A percentile compares a stretch with the other conserved stretches of the same genome.
Evolutionary conservation across 1,140 invertebrate species (phyloP).

Genomic region (Arctopsyche grandis): DNA sequence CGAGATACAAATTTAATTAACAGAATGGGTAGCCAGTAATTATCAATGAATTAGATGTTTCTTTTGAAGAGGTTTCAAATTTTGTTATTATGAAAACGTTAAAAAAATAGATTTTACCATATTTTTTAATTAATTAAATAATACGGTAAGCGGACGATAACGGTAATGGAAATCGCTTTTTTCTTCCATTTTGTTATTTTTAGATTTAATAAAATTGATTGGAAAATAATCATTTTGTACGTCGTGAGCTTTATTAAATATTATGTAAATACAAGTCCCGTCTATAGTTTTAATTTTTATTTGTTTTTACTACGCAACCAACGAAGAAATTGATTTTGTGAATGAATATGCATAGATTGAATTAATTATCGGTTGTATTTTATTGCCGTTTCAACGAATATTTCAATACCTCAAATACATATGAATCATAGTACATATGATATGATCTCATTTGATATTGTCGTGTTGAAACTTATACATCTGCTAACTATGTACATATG

Average conservation of each 20-base stretch:
- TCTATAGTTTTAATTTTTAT: not conserved
- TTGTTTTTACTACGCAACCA: not conserved
- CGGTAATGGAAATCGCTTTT: constrained; percentile 25
- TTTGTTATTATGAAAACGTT: constrained; percentile 3
- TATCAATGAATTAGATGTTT: constrained; percentile 30
- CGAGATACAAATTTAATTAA: constrained; percentile 46
- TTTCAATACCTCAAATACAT: too few relatives aligned
- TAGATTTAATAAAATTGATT: constrained; percentile 28
- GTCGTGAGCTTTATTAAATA: constrained; percentile 12
- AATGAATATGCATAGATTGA: not conserved
- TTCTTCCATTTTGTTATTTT: not conserved
- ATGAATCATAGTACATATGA: too few relatives aligned
- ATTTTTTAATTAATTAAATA: constrained; percentile 31
- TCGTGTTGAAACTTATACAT: not conserved
- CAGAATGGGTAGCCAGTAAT: constrained; percentile 35
- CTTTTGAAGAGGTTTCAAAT: constrained; percentile 1
- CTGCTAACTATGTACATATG: not conserved
- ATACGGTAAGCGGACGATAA: constrained; percentile 3
- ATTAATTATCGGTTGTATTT: not conserved
- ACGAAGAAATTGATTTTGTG: not conserved
- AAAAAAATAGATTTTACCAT: constrained; percentile 2
- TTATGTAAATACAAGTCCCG: constrained; percentile 15
- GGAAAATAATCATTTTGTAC: constrained; percentile 1
- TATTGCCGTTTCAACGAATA: too few relatives aligned
- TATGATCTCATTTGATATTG: too few relatives aligned